Base-by-base conservation (phyloP, 1,140 invertebrate species). In the Drosophila triauraria region DNA sequence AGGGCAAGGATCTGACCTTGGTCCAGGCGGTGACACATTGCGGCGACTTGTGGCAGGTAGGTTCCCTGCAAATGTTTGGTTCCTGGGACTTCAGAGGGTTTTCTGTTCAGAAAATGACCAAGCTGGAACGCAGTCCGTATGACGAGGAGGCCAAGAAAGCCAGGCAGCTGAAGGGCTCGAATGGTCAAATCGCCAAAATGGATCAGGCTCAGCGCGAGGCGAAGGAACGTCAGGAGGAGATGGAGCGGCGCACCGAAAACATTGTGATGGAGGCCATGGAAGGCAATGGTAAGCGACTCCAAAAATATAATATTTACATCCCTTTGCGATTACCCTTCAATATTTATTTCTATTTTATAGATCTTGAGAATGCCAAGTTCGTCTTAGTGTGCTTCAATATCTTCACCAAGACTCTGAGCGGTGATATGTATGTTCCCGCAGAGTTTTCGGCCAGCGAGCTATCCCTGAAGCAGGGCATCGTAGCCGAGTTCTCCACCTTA, bases 371-470 rank as follows among this genome's bases (percentile, higher is more conserved):
- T 13, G 32, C n/a, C 1, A 60, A 58, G 9, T 91, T 88, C 8
- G 30, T 80, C 0, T 83, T 92, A 10, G 64, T 40, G 0, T 40
- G 69, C 1, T 91, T 90, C 0, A 92, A 92, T n/a, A 91, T 68
- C 27, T 92, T 92, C 13, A 58, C 63, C 0, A 91, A 86, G 23
- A 70, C 79, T 0, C 9, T 56, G 0, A 53, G 44, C 7, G 53
- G 48, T 3, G 61, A 76, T 4, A 48, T 79, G 7, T 90, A 92
- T 38, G 59, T 86, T 3, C 91, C 91, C 1, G 91, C 90, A 0
- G 91, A 92, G 12, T 78, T 92, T 27, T 54, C 90, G 0, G 81
- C 85, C 0, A 78, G 65, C 17, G 43, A 79, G 23, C 92, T 65
- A 51, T 87, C 91, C 0, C 23, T 92, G 1, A 76, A 90, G 30